Evolutionary conservation across 2,888 invertebrate genomes (phyloP).

Genomic region (Meganola albula): DNA sequence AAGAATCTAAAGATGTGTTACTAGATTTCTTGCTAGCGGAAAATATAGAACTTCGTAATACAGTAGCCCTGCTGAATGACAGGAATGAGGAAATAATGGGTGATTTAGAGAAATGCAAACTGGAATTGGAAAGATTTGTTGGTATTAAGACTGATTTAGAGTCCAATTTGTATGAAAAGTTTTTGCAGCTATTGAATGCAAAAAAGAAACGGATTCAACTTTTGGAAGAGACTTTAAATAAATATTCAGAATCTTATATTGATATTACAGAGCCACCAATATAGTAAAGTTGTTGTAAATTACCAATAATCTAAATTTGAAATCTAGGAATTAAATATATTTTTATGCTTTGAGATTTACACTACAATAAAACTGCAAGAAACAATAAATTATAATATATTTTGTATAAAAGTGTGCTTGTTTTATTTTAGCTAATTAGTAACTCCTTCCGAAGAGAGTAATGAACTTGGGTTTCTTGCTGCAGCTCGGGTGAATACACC

Average conservation of each 20-base stretch:
- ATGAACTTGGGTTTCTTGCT: constrained; percentile 87
- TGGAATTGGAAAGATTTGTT: constrained; percentile 44
- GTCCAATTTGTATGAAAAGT: constrained; percentile 51
- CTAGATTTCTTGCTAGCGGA: constrained; percentile 46
- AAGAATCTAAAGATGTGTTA: constrained; percentile 35
- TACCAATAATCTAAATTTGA: too few species aligned
- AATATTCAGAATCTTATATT: too few species aligned
- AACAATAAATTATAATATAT: constrained; percentile 38
- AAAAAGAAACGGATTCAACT: constrained; percentile 56
- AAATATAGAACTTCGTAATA: constrained; percentile 35
- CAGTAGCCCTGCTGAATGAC: constrained; percentile 21
- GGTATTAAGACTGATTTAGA: constrained; percentile 46
- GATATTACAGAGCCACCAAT: too few species aligned
- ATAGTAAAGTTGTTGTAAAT: neutral
- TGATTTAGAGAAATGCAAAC: constrained; percentile 41
- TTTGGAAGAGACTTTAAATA: constrained; percentile 46
- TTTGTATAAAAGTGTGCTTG: constrained; percentile 31
- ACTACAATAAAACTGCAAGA: constrained; percentile 20
- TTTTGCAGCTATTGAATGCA: constrained; percentile 53
- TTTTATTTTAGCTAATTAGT: constrained; percentile 56
- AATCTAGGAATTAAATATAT: too few species aligned
- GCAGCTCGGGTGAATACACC: constrained; percentile 94
- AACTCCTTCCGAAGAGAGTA: constrained; percentile 97
- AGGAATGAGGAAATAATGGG: constrained; percentile 26
- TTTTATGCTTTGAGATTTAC: too few species aligned